Percentiles rank a stretch among this genome's conserved stretches.
Conservation (phyloP, 2,797 vertebrate species). For the Moxostoma hubbsi region DNA sequence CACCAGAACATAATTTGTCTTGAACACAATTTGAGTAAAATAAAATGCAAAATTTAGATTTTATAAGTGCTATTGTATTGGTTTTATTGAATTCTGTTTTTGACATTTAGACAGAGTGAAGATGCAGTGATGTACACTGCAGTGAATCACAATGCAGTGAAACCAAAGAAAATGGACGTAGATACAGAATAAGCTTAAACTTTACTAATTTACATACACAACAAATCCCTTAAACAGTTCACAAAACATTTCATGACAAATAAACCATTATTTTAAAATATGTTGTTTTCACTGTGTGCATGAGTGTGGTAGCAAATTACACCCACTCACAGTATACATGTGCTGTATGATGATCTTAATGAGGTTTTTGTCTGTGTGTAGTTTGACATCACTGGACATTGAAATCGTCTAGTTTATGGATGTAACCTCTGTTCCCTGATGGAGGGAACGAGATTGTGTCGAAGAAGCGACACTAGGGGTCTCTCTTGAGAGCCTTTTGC, state of each 20-base stretch:
- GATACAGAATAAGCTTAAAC: not conserved
- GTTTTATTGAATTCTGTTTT: not conserved
- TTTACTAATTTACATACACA: not conserved
- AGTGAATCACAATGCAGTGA: not conserved
- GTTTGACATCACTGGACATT: no score
- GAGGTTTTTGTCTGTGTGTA: no score
- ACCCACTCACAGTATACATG: no score
- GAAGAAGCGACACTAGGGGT: no score
- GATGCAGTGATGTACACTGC: not conserved
- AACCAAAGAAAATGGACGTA: not conserved
- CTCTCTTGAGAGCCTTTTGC: no score
- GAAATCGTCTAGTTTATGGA: no score
- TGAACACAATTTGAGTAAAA: not conserved
- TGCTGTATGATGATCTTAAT: no score
- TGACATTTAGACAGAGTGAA: not conserved
- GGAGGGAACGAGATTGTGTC: no score
- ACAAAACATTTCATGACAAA: not conserved
- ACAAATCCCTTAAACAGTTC: not conserved
- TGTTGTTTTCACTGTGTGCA: no score
- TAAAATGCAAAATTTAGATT: not conserved
- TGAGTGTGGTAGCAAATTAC: no score
- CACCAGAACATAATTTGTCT: not conserved
- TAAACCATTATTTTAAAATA: not conserved
- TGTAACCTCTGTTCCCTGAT: no score
- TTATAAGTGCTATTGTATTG: not conserved